Base-by-base conservation (phyloP, 2,888 invertebrate genomes). In the Tetropium fuscum region DNA sequence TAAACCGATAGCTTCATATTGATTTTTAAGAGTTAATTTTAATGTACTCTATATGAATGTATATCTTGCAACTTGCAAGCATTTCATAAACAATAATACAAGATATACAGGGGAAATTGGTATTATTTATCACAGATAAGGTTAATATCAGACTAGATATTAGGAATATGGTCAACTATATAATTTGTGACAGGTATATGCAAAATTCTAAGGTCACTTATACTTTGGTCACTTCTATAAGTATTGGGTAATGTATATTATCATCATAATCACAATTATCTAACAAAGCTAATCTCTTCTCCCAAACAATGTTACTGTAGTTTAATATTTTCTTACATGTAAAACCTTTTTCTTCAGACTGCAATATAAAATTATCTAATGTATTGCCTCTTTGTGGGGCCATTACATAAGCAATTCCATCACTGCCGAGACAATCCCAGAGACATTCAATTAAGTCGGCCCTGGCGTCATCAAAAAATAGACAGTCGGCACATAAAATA, bases 401-500 rank as follows among this genome's bases (percentile, higher is more conserved):
- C 87, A 93, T 90, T 36, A 93, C 85, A 61, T 91, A 81, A 1
- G 89, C 91, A 44, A 87, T 77, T 0, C 93, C 92, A 74, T 83
- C 80, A 11, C 82, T 80, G 8, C 86, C 82, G 69, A 92, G 78
- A 75, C 86, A 86, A 61, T 84, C 84, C 84, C 87, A 87, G 64
- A 92, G 87, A 49, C 90, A 89, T 63, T 88, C 85, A 25, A 90
- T 87, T 63, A 92, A 82, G 65, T 88, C 87, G 19, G 84, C 80
- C 38, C 91, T 84, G 0, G 88, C 88, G 56, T 91, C 90, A 74
- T 92, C 91, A 77, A 92, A 92, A 82, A 92, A 92, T 58, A 92
- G 79, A 76, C 92, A 93, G 79, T 93, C 93, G 1, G 93, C 92
- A 74, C 91, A 90, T 6, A 93, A 82, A 45, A 93, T 87, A 43